Percentiles rank a stretch among this genome's conserved stretches.
These are phyloP conservation scores for Spisula subtruncata DNA, from an alignment of 2,888 invertebrate genomes.

Conservation along the genomic window DNA sequence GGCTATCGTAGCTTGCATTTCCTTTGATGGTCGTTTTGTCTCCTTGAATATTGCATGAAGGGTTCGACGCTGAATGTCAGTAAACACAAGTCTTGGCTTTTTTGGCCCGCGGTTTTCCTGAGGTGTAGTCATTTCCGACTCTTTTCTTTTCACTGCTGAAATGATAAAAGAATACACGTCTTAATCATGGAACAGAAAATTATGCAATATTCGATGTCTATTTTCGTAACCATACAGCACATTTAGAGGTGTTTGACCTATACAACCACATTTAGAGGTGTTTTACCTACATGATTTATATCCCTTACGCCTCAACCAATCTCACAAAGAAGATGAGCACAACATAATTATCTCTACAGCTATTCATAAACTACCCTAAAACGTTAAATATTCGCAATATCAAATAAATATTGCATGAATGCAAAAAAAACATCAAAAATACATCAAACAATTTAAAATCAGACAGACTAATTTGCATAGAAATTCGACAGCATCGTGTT, in stretches of 20 bases:
- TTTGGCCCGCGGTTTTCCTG: slow-evolving; percentile 92
- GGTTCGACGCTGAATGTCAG: slow-evolving; percentile 99
- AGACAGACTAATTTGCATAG: background rate
- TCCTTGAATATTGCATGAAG: slow-evolving; percentile 99
- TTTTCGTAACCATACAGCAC: too few relatives aligned
- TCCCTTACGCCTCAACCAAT: background rate
- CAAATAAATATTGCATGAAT: too few relatives aligned
- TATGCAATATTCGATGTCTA: background rate
- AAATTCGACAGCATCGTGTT: background rate
- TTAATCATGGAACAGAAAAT: background rate
- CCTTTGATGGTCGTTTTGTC: slow-evolving; percentile 99
- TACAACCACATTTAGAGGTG: background rate
- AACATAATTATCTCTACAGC: too few relatives aligned
- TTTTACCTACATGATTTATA: slow-evolving; percentile 1
- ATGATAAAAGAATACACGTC: slow-evolving; percentile 5
- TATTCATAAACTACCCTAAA: too few relatives aligned
- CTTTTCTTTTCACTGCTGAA: slow-evolving; percentile 84
- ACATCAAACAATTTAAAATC: background rate
- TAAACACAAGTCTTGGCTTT: slow-evolving; percentile 99
- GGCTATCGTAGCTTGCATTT: slow-evolving; percentile 99
- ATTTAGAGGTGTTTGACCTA: background rate
- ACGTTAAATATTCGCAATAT: too few relatives aligned
- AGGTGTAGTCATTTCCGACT: slow-evolving; percentile 82
- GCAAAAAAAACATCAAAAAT: too few relatives aligned
- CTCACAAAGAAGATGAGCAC: too few relatives aligned